Conservation (phyloP, 2,113 vertebrate genomes). For the Promerops cafer region DNA sequence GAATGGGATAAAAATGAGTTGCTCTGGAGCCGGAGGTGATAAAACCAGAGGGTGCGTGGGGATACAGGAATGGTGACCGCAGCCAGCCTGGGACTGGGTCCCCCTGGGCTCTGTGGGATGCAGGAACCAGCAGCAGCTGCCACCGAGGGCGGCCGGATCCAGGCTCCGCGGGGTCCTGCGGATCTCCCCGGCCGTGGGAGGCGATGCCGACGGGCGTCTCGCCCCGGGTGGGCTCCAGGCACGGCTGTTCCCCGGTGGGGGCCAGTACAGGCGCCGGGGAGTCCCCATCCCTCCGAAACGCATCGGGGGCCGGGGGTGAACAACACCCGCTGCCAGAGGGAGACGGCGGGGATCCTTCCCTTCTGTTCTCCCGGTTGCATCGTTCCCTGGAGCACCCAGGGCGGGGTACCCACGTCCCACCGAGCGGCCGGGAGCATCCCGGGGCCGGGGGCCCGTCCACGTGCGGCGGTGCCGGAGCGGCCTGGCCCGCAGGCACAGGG, state of each 20-base stretch:
- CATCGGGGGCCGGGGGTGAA: rapidly evolving
- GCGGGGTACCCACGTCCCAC: background rate
- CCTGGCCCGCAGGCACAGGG: background rate
- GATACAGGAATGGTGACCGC: rapidly evolving
- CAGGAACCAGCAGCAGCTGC: background rate
- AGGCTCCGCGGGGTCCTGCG: background rate
- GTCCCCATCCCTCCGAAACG: rapidly evolving
- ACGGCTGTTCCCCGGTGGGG: background rate
- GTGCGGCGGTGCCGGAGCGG: background rate
- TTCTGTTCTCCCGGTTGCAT: background rate
- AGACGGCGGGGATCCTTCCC: background rate
- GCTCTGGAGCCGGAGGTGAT: background rate
- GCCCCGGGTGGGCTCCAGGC: background rate
- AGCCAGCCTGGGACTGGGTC: background rate
- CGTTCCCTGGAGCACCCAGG: background rate
- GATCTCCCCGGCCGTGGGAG: background rate
- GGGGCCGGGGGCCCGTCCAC: background rate
- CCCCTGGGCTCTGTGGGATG: background rate
- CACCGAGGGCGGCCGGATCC: background rate
- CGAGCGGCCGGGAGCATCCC: background rate
- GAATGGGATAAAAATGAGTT: background rate
- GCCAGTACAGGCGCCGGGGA: background rate
- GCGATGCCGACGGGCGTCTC: background rate
- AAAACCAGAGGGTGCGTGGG: background rate
- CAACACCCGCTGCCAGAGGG: background rate